Evolutionary conservation across 1,140 invertebrate species (phyloP).

Genomic region (Drosophila erecta): DNA sequence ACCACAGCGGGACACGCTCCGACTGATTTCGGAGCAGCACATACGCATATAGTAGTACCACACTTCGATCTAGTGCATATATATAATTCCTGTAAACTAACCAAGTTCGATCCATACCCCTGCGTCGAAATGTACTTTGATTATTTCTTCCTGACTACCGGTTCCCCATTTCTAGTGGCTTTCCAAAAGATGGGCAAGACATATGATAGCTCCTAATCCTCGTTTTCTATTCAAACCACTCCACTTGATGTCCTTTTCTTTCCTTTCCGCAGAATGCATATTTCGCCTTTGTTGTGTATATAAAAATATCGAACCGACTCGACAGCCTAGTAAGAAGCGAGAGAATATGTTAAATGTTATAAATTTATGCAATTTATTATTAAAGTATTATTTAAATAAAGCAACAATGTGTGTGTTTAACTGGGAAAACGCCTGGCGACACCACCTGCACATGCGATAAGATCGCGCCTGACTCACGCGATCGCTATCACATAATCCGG

Average conservation of each 20-base stretch:
- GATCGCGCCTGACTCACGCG: slow-evolving; percentile 24
- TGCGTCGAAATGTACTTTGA: slow-evolving; percentile 22
- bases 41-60: slow-evolving; percentile 43
- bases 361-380: slow-evolving; percentile 84
- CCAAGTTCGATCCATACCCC: slow-evolving; percentile 24
- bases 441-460: slow-evolving; percentile 35
- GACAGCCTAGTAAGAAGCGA: slow-evolving; percentile 28
- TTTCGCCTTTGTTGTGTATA: slow-evolving; percentile 68
- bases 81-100: slow-evolving; percentile 33
- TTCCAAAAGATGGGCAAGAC: slow-evolving; percentile 1
- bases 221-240: slow-evolving; percentile 1
- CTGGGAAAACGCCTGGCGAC: neutral
- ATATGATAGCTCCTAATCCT: slow-evolving; percentile 37
- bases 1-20: slow-evolving; percentile 16
- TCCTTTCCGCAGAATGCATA: slow-evolving; percentile 41
- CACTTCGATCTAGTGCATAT: slow-evolving; percentile 44
- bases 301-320: slow-evolving; percentile 37
- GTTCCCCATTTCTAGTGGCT: slow-evolving; percentile 9
- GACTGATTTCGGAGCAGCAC: slow-evolving; percentile 30
- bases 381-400: slow-evolving; percentile 84
- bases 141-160: slow-evolving; percentile 16
- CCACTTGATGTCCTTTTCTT: slow-evolving; percentile 28
- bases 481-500: slow-evolving; percentile 50
- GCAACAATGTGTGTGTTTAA: slow-evolving; percentile 55
- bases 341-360: slow-evolving; percentile 83